These are phyloP conservation scores for Hepsetus odoe DNA, from an alignment of 2,113 vertebrate genomes.

Conservation along the genomic window DNA sequence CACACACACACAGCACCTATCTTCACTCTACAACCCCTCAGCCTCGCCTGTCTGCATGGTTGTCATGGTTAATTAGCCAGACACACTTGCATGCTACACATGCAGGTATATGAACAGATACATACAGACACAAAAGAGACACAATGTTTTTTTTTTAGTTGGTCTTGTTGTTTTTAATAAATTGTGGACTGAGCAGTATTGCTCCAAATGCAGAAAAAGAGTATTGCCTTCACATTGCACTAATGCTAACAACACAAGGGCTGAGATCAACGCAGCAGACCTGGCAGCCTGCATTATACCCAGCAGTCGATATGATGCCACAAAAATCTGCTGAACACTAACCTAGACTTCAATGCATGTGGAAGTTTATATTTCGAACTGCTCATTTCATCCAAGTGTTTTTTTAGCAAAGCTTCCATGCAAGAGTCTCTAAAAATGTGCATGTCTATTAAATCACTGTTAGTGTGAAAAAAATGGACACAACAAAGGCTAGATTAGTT, in stretches of 20 bases:
- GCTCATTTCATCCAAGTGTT: not conserved
- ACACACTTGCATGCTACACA: constrained; percentile 1
- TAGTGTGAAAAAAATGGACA: not conserved
- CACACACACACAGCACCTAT: not conserved
- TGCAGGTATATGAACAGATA: not conserved
- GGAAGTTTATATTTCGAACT: not conserved
- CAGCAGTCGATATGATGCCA: not conserved
- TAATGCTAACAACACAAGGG: not conserved
- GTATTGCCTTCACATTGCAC: not conserved
- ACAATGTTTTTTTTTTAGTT: not conserved
- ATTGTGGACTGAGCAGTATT: not conserved
- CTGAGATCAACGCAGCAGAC: not conserved
- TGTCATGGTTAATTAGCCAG: constrained; percentile 25
- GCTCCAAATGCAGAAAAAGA: not conserved
- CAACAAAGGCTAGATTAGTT: not conserved
- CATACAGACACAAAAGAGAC: not conserved
- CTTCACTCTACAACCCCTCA: constrained; percentile 3
- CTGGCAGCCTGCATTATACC: not conserved
- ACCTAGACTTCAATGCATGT: not conserved
- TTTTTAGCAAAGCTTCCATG: not conserved
- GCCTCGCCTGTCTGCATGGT: constrained; percentile 5
- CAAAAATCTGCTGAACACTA: not conserved
- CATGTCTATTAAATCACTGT: not conserved
- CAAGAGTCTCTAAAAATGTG: too few relatives aligned
- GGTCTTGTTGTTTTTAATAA: too few relatives aligned